These are phyloP conservation scores for Zosterops hypoxanthus DNA, from an alignment of 2,113 vertebrate species.

Conservation along the genomic window DNA sequence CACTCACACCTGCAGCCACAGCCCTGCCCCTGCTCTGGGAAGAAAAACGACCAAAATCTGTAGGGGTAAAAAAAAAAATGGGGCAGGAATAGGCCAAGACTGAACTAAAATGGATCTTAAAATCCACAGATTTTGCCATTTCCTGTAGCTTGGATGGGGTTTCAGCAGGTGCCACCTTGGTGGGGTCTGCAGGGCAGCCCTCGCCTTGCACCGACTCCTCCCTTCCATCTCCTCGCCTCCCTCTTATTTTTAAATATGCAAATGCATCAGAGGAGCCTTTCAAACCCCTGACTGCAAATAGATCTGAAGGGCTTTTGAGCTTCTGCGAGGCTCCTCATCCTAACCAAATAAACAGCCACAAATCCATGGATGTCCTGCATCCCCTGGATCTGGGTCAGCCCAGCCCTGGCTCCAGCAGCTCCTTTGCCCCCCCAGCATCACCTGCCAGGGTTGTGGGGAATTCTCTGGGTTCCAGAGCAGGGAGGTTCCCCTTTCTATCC, in stretches of 20 bases:
- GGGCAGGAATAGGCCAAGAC: not conserved
- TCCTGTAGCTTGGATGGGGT: not conserved
- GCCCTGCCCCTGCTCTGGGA: accelerated
- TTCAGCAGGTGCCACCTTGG: not conserved
- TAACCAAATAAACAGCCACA: not conserved
- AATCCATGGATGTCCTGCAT: accelerated
- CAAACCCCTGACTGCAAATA: not conserved
- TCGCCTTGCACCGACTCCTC: not conserved
- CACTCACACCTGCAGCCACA: not conserved
- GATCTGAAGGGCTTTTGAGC: constrained; percentile 38
- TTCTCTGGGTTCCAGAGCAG: not conserved
- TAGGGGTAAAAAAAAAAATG: no score
- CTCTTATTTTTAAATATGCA: constrained; percentile 7
- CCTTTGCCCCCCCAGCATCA: not conserved
- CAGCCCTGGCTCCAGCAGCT: not conserved
- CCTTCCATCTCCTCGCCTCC: not conserved
- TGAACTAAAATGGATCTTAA: not conserved
- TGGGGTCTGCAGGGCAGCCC: not conserved
- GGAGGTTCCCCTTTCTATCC: accelerated
- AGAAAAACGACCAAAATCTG: no score
- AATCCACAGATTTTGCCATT: not conserved
- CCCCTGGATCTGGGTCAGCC: accelerated
- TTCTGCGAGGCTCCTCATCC: not conserved
- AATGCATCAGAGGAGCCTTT: not conserved
- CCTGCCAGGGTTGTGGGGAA: not conserved